These are phyloP conservation scores for Python bivittatus DNA, from an alignment of 2,113 vertebrate genomes.

Conservation along the genomic window DNA sequence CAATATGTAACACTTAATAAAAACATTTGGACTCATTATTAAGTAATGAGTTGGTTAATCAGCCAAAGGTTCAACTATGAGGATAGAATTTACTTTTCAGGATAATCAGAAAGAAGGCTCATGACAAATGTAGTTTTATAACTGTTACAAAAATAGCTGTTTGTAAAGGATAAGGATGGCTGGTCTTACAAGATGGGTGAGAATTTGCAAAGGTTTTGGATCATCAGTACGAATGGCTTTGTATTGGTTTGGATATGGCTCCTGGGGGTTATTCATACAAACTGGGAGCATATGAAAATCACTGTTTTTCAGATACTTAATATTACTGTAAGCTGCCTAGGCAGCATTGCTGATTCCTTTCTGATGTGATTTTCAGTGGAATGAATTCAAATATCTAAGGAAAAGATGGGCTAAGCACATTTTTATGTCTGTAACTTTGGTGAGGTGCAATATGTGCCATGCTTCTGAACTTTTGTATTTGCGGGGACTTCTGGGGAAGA, in stretches of 20 bases:
- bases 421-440: no score
- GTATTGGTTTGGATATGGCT: not conserved
- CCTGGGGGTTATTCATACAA: not conserved
- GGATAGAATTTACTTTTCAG: no score
- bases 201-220: not conserved
- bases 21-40: no score
- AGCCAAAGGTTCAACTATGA: no score
- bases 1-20: no score
- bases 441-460: no score
- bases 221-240: not conserved
- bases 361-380: no score
- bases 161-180: not conserved
- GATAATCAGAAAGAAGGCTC: not conserved
- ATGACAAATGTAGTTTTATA: not conserved
- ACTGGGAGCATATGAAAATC: not conserved
- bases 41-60: no score
- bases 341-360: not conserved
- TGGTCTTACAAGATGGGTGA: not conserved
- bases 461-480: no score
- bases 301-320: not conserved
- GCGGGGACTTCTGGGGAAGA: no score
- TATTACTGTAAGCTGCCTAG: not conserved
- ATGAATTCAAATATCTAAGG: no score
- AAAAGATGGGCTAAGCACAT: no score
- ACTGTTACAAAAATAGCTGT: not conserved